phyloP scores from a whole-genome alignment of 2,888 invertebrate genomes.

The Odontocolon sp. region DNA sequence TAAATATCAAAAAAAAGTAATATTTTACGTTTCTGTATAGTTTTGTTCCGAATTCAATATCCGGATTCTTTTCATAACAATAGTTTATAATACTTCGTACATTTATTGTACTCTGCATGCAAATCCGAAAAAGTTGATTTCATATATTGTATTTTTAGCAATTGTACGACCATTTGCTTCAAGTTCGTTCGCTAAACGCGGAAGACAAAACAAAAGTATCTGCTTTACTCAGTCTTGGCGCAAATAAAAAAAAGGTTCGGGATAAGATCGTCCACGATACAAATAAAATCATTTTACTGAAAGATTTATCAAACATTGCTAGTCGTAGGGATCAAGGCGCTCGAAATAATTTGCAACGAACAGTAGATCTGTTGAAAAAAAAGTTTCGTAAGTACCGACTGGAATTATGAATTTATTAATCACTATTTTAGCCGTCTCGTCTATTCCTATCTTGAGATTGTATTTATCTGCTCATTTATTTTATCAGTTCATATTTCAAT shows the following conservation, averaged over 20 bases:
- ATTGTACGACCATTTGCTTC: slow-evolving; percentile 42
- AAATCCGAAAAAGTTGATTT: neutral
- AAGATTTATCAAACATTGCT: slow-evolving; percentile 40
- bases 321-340: neutral
- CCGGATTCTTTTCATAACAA: neutral
- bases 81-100: neutral
- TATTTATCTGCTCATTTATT: neutral
- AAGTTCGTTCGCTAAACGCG: neutral
- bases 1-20: neutral
- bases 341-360: slow-evolving; percentile 28
- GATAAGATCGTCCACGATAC: neutral
- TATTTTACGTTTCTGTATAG: neutral
- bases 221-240: slow-evolving; percentile 23
- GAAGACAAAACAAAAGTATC: slow-evolving; percentile 9
- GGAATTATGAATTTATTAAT: no score
- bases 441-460: no score
- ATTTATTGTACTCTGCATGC: neutral
- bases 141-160: slow-evolving; percentile 21
- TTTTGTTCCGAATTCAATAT: neutral
- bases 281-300: slow-evolving; percentile 16
- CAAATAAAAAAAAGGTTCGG: slow-evolving; percentile 39
- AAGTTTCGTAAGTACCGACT: slow-evolving; percentile 25
- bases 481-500: no score
- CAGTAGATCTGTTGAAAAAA: slow-evolving; percentile 18
- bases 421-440: no score